These are phyloP conservation scores for Hozukius guyotensis DNA, from an alignment of 2,797 vertebrate species.

Conservation along the genomic window DNA sequence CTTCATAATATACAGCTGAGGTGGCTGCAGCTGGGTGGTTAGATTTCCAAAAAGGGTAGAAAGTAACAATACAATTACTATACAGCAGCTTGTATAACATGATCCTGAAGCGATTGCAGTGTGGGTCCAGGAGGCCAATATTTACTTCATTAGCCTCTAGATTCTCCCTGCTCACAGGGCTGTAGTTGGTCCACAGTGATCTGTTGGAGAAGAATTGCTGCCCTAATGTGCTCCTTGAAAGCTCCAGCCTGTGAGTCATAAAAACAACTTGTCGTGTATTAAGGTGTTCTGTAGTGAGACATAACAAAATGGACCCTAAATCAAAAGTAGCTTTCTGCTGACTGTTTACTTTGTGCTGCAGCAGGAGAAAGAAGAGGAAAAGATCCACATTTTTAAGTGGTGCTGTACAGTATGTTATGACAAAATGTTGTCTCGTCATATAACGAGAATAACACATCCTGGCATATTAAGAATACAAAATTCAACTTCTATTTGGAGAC, in stretches of 20 bases:
- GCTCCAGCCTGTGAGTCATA: constrained; percentile 39
- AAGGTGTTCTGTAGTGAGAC: constrained; percentile 47
- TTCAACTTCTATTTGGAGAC: neutral
- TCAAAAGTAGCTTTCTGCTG: constrained; percentile 50
- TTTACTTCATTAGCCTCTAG: constrained; percentile 44
- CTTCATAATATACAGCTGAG: neutral
- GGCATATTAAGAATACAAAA: neutral
- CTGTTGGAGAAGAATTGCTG: constrained; percentile 20
- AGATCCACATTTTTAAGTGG: neutral
- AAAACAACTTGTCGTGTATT: constrained; percentile 49
- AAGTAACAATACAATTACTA: constrained; percentile 1
- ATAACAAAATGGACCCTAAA: constrained; percentile 53
- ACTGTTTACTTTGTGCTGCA: constrained; percentile 13
- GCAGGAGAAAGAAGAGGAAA: neutral
- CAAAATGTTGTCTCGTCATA: neutral
- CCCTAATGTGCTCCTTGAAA: constrained; percentile 48
- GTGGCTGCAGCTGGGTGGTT: constrained; percentile 7
- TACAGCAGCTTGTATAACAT: constrained; percentile 9
- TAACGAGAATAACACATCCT: neutral
- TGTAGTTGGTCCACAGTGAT: constrained; percentile 40
- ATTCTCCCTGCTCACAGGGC: constrained; percentile 7
- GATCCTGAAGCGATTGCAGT: constrained; percentile 16
- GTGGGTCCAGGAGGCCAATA: constrained; percentile 27
- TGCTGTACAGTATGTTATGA: neutral
- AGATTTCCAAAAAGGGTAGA: constrained; percentile 17